Base-by-base conservation (phyloP, 2,888 invertebrate genomes). In the Argyra leucocephala region DNA sequence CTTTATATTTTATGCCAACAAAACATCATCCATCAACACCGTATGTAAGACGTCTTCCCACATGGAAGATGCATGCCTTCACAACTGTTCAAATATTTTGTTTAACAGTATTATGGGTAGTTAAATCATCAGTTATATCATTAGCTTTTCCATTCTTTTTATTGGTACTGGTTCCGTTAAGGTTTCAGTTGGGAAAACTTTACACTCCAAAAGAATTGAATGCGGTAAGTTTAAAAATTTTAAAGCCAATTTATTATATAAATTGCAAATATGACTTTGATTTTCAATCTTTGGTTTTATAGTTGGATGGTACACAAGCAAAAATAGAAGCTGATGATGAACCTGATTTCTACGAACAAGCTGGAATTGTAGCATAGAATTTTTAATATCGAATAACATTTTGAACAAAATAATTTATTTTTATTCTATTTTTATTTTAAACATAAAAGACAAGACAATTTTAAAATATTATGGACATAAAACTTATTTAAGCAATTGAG, bases 71-170 rank as follows among this genome's bases (percentile, higher is more conserved):
- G 95, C 93, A 96, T 81, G 75, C 93, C 69, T 96, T 88, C 82
- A 98, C 97, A 0, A 74, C 88, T 60, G 86, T 95, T 70, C 97
- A 97, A 81, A 80, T 93, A 65, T 75, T 86, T 3, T 90, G 92
- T 73, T 83, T 97, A 72, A 84, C 83, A 1, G 70, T 91, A 23
- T 82, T 97, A 65, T 96, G 95, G 89, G 83, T 86, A 12, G 91
- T 97, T 22, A 97, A 97, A 80, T 93, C 93, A 22, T 92, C 95
- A 3, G 85, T 85, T 64, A 88, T 92, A 68, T 94, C 96, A 1
- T 83, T 97, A 67, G 91, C 92, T 21, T 90, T 97, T 78, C 97
- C 97, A 3, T 96, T 98, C 82, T 92, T 96, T 79, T 84, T 98
- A 63, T 88, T 95, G 68, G 80, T 96, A 69, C 90, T 96, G 88